Evolutionary conservation across 1,140 invertebrate species (phyloP).

Genomic region (Brachionus manjavacas): DNA sequence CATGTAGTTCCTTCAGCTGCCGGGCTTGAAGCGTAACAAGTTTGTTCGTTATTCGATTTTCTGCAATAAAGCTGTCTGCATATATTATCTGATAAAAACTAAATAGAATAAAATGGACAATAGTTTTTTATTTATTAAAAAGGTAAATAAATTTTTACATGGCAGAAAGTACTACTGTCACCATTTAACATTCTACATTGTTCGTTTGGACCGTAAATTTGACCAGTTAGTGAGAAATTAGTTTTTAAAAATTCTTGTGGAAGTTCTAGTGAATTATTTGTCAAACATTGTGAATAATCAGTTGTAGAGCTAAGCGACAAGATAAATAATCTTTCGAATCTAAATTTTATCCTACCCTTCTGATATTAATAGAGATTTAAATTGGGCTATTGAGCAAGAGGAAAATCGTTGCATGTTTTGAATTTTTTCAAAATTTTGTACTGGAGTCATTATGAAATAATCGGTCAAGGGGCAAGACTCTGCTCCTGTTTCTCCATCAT

Average conservation of each 20-base stretch:
- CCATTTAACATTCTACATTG: slow-evolving; percentile 4
- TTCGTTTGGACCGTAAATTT: neutral
- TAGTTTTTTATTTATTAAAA: neutral
- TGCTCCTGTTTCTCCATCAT: slow-evolving; percentile 19
- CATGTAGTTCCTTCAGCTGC: slow-evolving; percentile 7
- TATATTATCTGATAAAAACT: neutral
- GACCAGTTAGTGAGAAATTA: neutral
- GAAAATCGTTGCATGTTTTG: slow-evolving; percentile 35
- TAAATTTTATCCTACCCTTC: neutral
- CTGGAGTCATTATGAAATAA: slow-evolving; percentile 26
- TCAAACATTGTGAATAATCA: neutral
- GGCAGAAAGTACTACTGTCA: neutral
- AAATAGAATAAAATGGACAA: neutral
- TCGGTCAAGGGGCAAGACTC: neutral
- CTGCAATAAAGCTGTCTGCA: neutral
- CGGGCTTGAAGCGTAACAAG: neutral
- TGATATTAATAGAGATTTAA: neutral
- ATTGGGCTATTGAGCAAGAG: slow-evolving; percentile 28
- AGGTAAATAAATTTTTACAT: neutral
- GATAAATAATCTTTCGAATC: too few relatives aligned
- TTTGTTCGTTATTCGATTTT: neutral
- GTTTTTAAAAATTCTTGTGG: neutral
- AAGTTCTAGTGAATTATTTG: neutral
- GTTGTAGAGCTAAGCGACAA: neutral
- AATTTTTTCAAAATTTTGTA: neutral